Conservation (phyloP, 2,888 invertebrate genomes). For the Apamea monoglypha region DNA sequence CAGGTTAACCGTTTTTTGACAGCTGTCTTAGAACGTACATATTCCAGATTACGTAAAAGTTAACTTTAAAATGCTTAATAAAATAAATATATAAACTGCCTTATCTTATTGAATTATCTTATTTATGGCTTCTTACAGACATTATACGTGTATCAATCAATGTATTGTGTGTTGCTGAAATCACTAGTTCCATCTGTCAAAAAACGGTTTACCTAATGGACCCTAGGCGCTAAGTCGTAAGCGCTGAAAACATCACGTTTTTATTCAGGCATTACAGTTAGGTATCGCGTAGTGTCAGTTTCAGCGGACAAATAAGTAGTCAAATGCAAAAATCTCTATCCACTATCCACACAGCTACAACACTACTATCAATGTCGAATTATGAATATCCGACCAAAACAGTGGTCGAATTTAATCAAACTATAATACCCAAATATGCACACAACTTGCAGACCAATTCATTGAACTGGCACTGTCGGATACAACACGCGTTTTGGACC, state of each 20-base stretch:
- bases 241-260: not conserved
- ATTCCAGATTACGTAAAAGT: too few species aligned
- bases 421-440: constrained; percentile 26
- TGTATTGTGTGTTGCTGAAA: too few species aligned
- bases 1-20: too few species aligned
- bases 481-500: not conserved
- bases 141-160: too few species aligned
- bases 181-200: too few species aligned
- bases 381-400: constrained; percentile 29
- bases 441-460: constrained; percentile 16
- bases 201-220: too few species aligned
- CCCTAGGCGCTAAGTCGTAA: not conserved
- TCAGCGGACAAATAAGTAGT: not conserved
- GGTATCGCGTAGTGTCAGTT: not conserved
- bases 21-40: too few species aligned
- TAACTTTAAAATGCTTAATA: too few species aligned
- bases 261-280: not conserved
- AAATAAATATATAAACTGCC: too few species aligned
- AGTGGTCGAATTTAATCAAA: constrained; percentile 29
- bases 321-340: not conserved
- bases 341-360: not conserved
- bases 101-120: too few species aligned
- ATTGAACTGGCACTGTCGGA: constrained; percentile 25
- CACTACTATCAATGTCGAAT: not conserved
- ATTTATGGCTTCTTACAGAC: too few species aligned